Evolutionary conservation across 2,797 vertebrate genomes (phyloP), one percentile per base, ranked within the genome.

Genomic region (Cheirogaleus major): DNA sequence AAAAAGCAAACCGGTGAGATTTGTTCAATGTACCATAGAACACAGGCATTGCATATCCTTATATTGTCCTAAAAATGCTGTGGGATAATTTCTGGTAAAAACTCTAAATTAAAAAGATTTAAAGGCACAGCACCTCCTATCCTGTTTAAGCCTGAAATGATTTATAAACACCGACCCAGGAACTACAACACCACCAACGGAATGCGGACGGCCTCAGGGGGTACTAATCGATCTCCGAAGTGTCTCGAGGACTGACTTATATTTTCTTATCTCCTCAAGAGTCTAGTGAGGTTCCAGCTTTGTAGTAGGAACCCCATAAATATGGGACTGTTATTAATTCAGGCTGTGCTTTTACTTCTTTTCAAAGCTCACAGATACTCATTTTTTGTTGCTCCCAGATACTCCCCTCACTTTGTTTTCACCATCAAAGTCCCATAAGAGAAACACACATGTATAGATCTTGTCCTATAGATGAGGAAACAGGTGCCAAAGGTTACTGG

Each of bases 1-100:
- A 10, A 25, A 10, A 67, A 32, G 72, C 7, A 38, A 82, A 7
- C 72, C 45, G 4, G 2, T 38, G n/a, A 27, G 41, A 80, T 35
- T 5, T 43, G 63, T 7, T 15, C 59, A 38, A 30, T 0, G 1
- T 17, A 57, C 2, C 2, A 1, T 0, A 22, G 5, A 7, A 18
- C 32, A 7, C 11, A 67, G 32, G 4, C 35, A 25, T 23, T 25
- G 23, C 22, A 22, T 27, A 63, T 63, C 84, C 57, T 55, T 32
- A 87, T 23, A 89, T 61, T 65, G 35, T 30, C 69, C 23, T 27
- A 52, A 63, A 81, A 80, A 78, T 8, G 27, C 9, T 69, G 65
- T 1, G 4, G 4, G 50, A 11, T 45, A n/a, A 32, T 30, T 70
- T 41, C 67, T 27, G 22, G 48, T 67, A 65, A 63, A 88, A 81